Base-by-base conservation (phyloP, 2,113 vertebrate genomes). In the Galeopterus variegatus region DNA sequence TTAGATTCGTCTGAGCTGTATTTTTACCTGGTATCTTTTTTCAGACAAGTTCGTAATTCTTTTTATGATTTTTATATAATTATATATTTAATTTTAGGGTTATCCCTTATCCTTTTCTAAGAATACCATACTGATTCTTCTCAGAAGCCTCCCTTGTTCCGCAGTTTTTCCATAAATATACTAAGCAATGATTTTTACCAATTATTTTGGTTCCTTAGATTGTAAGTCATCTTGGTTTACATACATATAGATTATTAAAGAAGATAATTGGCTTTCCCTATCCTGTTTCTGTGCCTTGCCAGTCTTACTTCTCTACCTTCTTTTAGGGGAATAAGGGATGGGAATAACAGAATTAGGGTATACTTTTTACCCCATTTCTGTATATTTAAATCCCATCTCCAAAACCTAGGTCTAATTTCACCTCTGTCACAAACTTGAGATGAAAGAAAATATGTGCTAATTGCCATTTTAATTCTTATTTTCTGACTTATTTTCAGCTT, bases 381-480 rank as follows among this genome's bases (percentile, higher is more conserved):
- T 18, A 19, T 73, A 79, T 80, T 75, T 60, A 58, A n/a, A 65
- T 95, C 56, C 10, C 18, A 45, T 84, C 56, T 75, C 4, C 62
- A 89, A 89, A 79, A 28, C 67, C 15, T 10, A 52, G 12, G 21
- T 90, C 88, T 93, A 79, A 81, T 93, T 95, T 95, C 45, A 80
- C 62, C 33, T 80, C 65, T 67, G 31, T 45, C 17, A 52, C 33
- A 93, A 93, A 48, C 81, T 86, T 81, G 21, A 90, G 86, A 89
- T 87, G 45, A 91, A 87, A 19, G 11, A 56, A 85, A 95, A 93
- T 54, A 76, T 62, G 24, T 70, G 69, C 64, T 83, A 48, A 70
- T 60, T 90, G 14, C 41, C 36, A 67, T 60, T 93, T 88, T 91
- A 41, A 70, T 77, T 94, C n/a, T n/a, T 92, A 48, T 8, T 56